Evolutionary conservation across 2,888 invertebrate species (phyloP), one percentile per base, ranked within the genome.

Genomic region (Morpho helenor): DNA sequence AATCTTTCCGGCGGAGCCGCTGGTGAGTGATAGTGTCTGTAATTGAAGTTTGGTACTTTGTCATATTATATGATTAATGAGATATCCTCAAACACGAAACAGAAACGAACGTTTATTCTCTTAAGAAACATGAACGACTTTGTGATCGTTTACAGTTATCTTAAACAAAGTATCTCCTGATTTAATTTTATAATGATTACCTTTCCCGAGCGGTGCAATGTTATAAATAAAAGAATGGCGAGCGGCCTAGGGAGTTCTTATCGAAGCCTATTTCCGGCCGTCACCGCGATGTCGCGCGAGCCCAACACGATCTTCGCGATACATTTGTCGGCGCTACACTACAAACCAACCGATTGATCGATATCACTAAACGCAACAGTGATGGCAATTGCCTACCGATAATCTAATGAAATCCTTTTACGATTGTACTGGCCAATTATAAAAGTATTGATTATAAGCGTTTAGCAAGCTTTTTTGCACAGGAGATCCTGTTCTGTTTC

Each of bases 261-360:
- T 89, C 89, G 77, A 66, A 74, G 73, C 83, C 83, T 87, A 88
- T 87, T 90, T 90, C 89, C 89, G 88, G 88, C 87, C 87, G 84
- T 88, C 88, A 87, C 72, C 70, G 79, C 71, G 71, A 73, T 74
- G 79, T 83, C 82, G 78, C 79, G 77, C 78, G 72, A 69, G 72
- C 77, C 75, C 75, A 78, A 79, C 79, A 80, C 84, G 86, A 87
- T 88, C 85, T 81, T 79, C 77, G 79, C 77, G 90, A 90, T 89
- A 89, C 85, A 89, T 89, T 88, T 87, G 89, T 88, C 88, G 89
- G 89, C 85, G 73, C 80, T 71, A 74, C 76, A 73, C 78, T 75
- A 70, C 76, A 72, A 71, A 76, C 62, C 65, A 63, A 60, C 66
- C 59, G 77, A 75, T 71, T 73, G 86, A 87, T 87, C 79, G 59